Evolutionary conservation across 2,888 invertebrate species (phyloP), one percentile per base, ranked within the genome.

Genomic region (Phoenoteleia sp.): DNA sequence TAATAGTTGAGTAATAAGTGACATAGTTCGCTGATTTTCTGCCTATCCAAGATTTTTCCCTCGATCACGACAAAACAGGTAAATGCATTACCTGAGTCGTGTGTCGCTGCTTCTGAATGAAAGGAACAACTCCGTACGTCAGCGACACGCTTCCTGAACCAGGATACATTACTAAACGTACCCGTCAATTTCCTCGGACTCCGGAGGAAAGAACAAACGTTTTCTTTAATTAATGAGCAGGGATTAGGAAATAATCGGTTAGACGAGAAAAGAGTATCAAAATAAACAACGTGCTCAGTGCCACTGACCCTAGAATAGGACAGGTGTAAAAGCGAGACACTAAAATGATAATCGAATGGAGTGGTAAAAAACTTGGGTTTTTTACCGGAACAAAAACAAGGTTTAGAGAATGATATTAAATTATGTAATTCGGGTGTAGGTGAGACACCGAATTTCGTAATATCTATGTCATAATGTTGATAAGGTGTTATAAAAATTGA

Each of bases 21-120:
- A 86, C 86, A 81, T 85, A 83, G 84, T 86, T 82, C 80, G 79
- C 58, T 83, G 85, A 84, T 87, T 88, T 87, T 86, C 85, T 72
- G 81, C 77, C 71, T 81, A 81, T 85, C 52, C 49, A 66, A 76
- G 69, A 76, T 76, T 76, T 76, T 69, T 58, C 71, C 36, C 36
- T 9, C 23, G 25, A 75, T 60, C 25, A 62, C 66, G 56, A 67
- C 69, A 71, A 71, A 62, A 54, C 39, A n/a, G n/a, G n/a, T n/a
- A n/a, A n/a, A 64, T 23, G 58, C 64, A 21, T 39, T 42, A 27
- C 52, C 29, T 13, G 64, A 64, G 23, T 23, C 23, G 64, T 45
- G 33, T 56, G 64, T 42, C 45, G 29, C 25, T 66, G 67, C 23
- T 49, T 71, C 15, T 23, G 39, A 79, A 71, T 56, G 58, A 72